phyloP scores from a whole-genome alignment of 2,797 vertebrate species.

The Pelodytes ibericus region DNA sequence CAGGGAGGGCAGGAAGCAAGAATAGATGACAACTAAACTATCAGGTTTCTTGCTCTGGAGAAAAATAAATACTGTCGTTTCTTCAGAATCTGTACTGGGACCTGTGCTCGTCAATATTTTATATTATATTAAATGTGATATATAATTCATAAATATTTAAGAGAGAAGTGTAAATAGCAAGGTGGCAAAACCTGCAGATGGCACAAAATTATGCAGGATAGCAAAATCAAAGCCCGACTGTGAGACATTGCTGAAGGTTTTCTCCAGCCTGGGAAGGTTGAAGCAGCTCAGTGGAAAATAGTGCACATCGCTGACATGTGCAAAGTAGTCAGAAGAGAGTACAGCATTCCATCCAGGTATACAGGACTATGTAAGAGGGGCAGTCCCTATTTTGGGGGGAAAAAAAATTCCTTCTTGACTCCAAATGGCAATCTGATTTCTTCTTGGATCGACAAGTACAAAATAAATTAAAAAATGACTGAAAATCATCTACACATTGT shows the following conservation, averaged over 20 bases:
- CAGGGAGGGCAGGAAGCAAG: neutral
- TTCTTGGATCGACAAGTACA: too few relatives aligned
- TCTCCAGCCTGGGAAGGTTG: slow-evolving; percentile 2
- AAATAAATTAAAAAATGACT: too few relatives aligned
- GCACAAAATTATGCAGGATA: slow-evolving; percentile 18
- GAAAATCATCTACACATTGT: too few relatives aligned
- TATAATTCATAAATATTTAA: slow-evolving; percentile 48
- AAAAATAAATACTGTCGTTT: slow-evolving; percentile 25
- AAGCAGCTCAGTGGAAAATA: slow-evolving; percentile 21
- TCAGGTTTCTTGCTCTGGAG: slow-evolving; percentile 7
- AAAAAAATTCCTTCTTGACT: too few relatives aligned
- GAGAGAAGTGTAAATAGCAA: slow-evolving; percentile 39
- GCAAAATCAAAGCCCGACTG: slow-evolving; percentile 34
- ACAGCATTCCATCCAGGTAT: too few relatives aligned
- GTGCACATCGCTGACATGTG: slow-evolving; percentile 16
- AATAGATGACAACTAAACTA: slow-evolving; percentile 4
- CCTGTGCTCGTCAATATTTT: slow-evolving; percentile 38
- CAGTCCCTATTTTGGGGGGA: too few relatives aligned
- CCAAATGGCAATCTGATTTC: too few relatives aligned
- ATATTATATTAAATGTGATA: slow-evolving; percentile 37
- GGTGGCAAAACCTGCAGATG: slow-evolving; percentile 37
- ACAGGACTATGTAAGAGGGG: too few relatives aligned
- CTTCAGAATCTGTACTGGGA: slow-evolving; percentile 11
- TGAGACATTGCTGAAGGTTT: neutral
- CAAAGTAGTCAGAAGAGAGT: too few relatives aligned